Evolutionary conservation across 1,140 invertebrate species (phyloP).

Genomic region (Rhagoletis zephyria): DNA sequence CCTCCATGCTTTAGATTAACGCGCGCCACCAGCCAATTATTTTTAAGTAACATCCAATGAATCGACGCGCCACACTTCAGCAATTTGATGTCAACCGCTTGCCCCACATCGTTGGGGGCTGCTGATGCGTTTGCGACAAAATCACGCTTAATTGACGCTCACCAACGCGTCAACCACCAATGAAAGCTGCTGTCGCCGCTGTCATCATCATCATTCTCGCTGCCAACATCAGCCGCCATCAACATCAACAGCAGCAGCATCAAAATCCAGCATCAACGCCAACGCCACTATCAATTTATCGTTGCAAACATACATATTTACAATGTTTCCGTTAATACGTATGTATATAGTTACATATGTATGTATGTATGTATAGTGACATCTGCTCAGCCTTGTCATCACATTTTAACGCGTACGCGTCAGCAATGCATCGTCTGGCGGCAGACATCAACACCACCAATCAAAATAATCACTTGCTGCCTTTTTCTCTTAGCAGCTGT

Average conservation of each 20-base stretch:
- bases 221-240: conserved; percentile 42
- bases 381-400: not conserved
- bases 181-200: conserved; percentile 34
- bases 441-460: conserved; percentile 48
- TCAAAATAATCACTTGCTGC: conserved; percentile 11
- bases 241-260: conserved; percentile 15
- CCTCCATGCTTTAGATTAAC: not conserved
- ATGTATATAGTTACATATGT: not conserved
- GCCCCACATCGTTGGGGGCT: not conserved
- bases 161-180: conserved; percentile 11
- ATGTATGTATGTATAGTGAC: not conserved
- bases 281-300: not conserved
- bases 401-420: not conserved
- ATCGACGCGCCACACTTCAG: not conserved
- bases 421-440: conserved; percentile 12
- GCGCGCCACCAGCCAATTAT: too few relatives aligned
- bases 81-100: not conserved
- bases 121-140: not conserved
- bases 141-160: conserved; percentile 26
- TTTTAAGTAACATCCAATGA: not conserved
- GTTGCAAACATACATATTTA: not conserved
- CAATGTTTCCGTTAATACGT: not conserved
- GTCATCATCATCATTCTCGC: conserved; percentile 52
- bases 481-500: not conserved
- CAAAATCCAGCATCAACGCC: conserved; percentile 35